Percentiles rank a stretch among this genome's conserved stretches.
Evolutionary conservation across 1,140 invertebrate genomes (phyloP).

Genomic region (Lordiphosa mommai): DNA sequence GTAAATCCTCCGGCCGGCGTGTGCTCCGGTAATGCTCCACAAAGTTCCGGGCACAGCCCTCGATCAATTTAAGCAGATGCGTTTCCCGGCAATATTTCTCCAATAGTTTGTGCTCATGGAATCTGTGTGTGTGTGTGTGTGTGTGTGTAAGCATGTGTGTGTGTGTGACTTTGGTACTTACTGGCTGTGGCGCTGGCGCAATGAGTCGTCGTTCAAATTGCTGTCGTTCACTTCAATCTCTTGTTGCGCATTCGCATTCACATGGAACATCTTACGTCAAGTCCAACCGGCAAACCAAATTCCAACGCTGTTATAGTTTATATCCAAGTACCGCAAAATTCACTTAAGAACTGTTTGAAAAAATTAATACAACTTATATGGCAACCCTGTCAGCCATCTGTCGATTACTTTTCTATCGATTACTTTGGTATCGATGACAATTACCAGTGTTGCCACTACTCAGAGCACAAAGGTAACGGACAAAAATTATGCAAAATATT

Average conservation of each 20-base stretch:
- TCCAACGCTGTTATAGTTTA: too few species aligned
- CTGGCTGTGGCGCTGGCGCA: constrained; percentile 32
- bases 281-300: neutral
- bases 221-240: neutral
- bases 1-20: constrained; percentile 45
- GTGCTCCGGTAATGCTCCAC: constrained; percentile 26
- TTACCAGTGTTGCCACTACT: too few species aligned
- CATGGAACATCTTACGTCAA: constrained; percentile 40
- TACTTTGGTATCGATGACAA: too few species aligned
- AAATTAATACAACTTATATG: too few species aligned
- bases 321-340: too few species aligned
- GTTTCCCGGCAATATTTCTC: constrained; percentile 46
- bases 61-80: constrained; percentile 51
- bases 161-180: constrained; percentile 18
- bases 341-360: too few species aligned
- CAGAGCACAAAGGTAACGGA: too few species aligned
- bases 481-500: too few species aligned
- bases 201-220: constrained; percentile 2
- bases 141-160: neutral
- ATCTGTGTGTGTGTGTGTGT: constrained; percentile 30
- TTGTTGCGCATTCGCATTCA: constrained; percentile 22
- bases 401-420: too few species aligned
- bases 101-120: constrained; percentile 55
- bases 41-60: constrained; percentile 36
- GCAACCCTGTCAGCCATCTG: too few species aligned